Evolutionary conservation across 1,140 invertebrate species (phyloP).

Genomic region (Hypothenemus hampei): DNA sequence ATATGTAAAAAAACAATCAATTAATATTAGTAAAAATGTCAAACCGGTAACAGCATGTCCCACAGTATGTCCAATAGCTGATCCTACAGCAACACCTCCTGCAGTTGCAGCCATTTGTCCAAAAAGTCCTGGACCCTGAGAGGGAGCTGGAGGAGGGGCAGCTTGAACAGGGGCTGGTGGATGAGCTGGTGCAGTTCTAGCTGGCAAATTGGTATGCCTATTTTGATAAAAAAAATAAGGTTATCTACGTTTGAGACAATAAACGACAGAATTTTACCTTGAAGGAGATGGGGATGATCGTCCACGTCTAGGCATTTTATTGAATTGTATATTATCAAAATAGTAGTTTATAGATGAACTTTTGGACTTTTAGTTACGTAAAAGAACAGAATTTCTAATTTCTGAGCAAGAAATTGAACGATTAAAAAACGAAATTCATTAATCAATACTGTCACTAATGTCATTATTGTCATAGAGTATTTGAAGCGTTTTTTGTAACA

Average conservation of each 20-base stretch:
- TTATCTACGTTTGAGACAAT: too few species aligned
- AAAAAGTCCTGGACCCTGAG: constrained; percentile 65
- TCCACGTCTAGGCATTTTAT: constrained; percentile 69
- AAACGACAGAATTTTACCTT: too few species aligned
- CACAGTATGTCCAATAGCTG: constrained; percentile 79
- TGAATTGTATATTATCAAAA: constrained; percentile 5
- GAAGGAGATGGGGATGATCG: constrained; percentile 45
- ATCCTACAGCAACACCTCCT: constrained; percentile 84
- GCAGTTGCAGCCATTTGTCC: constrained; percentile 89
- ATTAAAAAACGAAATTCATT: too few species aligned
- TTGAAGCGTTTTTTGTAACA: too few species aligned
- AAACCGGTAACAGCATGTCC: constrained; percentile 74
- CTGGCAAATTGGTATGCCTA: constrained; percentile 43
- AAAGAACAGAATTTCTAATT: not conserved
- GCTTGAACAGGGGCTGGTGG: constrained; percentile 51
- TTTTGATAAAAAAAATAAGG: too few species aligned
- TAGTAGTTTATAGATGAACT: not conserved
- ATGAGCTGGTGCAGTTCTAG: constrained; percentile 46
- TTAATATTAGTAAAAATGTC: not conserved
- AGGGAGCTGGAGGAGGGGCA: constrained; percentile 51
- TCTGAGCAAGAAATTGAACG: too few species aligned
- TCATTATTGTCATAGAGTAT: too few species aligned
- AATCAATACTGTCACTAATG: too few species aligned
- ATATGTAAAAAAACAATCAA: too few species aligned
- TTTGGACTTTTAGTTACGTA: constrained; percentile 1